These are phyloP conservation scores for Cerceris ruficornis DNA, from an alignment of 2,888 invertebrate genomes.

Conservation along the genomic window DNA sequence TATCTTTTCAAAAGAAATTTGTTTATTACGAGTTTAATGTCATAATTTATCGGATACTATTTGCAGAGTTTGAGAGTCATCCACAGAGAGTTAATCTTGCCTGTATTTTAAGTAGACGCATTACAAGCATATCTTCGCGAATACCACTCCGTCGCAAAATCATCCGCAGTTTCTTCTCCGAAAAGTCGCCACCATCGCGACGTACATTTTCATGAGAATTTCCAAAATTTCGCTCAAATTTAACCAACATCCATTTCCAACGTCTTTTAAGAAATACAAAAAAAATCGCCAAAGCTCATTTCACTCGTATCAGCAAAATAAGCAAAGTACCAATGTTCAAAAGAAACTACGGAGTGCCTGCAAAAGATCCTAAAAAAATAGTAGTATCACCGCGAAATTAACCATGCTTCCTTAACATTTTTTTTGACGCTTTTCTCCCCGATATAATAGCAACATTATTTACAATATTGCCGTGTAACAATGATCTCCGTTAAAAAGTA, in stretches of 20 bases:
- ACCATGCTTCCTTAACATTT: slow-evolving; percentile 31
- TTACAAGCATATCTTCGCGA: slow-evolving; percentile 29
- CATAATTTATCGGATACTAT: too few relatives aligned
- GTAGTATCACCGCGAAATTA: slow-evolving; percentile 32
- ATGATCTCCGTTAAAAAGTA: slow-evolving; percentile 42
- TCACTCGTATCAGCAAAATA: too few relatives aligned
- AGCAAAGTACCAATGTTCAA: too few relatives aligned
- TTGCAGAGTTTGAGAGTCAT: background rate
- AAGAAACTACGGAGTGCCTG: slow-evolving; percentile 30
- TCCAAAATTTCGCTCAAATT: background rate
- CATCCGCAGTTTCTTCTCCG: slow-evolving; percentile 29
- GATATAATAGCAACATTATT: slow-evolving; percentile 18
- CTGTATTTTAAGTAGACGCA: slow-evolving; percentile 31
- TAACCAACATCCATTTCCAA: background rate
- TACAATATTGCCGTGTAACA: slow-evolving; percentile 6
- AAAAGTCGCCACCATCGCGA: background rate
- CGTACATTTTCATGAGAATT: background rate
- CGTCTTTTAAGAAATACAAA: background rate
- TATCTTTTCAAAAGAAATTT: too few relatives aligned
- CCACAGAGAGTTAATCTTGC: slow-evolving; percentile 30
- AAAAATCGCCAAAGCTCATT: slow-evolving; percentile 26
- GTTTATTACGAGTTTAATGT: too few relatives aligned
- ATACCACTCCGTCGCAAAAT: slow-evolving; percentile 35
- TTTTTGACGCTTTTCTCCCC: slow-evolving; percentile 36
- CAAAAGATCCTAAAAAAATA: slow-evolving; percentile 37